Evolutionary conservation across 2,888 invertebrate species (phyloP).

Genomic region (Xestia rhomboidea): DNA sequence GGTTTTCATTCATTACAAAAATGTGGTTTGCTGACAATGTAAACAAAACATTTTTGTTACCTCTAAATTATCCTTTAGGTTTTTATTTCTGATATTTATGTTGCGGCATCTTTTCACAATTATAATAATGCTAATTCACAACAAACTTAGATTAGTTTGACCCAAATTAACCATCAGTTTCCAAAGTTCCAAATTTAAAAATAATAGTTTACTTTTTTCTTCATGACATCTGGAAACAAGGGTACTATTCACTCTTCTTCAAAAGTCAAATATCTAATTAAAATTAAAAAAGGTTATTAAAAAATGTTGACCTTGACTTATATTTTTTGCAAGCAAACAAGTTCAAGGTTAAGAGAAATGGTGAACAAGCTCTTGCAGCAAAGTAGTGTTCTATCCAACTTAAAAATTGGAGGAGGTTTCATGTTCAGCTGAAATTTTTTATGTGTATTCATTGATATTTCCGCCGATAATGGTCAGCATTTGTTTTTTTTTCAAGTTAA

Average conservation of each 20-base stretch:
- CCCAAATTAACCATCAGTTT: background rate
- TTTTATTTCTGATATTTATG: background rate
- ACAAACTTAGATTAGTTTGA: background rate
- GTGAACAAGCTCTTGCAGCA: background rate
- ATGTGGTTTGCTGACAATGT: background rate
- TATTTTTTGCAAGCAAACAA: background rate
- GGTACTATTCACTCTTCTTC: background rate
- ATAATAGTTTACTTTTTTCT: background rate
- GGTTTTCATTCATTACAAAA: background rate
- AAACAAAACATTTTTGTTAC: constrained; percentile 11
- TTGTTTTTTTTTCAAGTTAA: too few relatives aligned
- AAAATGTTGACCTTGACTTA: constrained; percentile 9
- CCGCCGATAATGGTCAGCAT: too few relatives aligned
- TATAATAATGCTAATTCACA: background rate
- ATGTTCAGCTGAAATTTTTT: too few relatives aligned
- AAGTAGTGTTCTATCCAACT: too few relatives aligned
- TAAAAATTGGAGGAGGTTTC: too few relatives aligned
- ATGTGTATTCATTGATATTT: too few relatives aligned
- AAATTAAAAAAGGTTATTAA: background rate
- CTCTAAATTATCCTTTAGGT: background rate
- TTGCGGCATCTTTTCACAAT: background rate
- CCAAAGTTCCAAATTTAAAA: background rate
- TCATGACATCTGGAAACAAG: background rate
- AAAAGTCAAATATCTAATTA: background rate
- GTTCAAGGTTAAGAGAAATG: constrained; percentile 6